Conservation (phyloP, 2,797 vertebrate genomes). For the Lagorchestes hirsutus region DNA sequence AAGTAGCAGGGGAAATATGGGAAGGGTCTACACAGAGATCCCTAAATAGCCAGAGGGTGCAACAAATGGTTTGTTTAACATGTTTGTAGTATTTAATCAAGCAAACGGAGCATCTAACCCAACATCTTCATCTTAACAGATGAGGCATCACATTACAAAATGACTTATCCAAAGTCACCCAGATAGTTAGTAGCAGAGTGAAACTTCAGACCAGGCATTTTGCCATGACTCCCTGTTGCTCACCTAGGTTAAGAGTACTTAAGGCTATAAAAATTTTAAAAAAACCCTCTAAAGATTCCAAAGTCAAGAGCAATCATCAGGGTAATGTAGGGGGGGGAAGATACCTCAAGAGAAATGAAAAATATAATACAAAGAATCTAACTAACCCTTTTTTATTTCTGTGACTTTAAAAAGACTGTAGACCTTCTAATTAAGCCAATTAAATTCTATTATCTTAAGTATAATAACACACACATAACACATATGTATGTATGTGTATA, state of each 20-base stretch:
- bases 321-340: background rate
- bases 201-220: background rate
- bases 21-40: background rate
- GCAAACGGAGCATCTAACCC: background rate
- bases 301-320: background rate
- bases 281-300: background rate
- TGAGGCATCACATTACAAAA: background rate
- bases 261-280: background rate
- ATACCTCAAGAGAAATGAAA: background rate
- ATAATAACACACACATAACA: background rate
- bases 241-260: background rate
- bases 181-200: background rate
- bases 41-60: background rate
- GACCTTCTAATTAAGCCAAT: background rate
- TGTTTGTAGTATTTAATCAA: background rate
- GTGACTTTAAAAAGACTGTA: background rate
- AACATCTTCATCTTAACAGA: background rate
- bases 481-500: no score
- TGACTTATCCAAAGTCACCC: background rate
- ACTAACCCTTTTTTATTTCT: background rate
- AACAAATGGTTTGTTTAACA: background rate
- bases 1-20: background rate
- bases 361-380: background rate
- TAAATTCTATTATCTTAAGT: background rate
- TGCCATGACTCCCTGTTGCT: background rate